phyloP scores from a whole-genome alignment of 2,797 vertebrate genomes.

The Tiaroga cobitis region DNA sequence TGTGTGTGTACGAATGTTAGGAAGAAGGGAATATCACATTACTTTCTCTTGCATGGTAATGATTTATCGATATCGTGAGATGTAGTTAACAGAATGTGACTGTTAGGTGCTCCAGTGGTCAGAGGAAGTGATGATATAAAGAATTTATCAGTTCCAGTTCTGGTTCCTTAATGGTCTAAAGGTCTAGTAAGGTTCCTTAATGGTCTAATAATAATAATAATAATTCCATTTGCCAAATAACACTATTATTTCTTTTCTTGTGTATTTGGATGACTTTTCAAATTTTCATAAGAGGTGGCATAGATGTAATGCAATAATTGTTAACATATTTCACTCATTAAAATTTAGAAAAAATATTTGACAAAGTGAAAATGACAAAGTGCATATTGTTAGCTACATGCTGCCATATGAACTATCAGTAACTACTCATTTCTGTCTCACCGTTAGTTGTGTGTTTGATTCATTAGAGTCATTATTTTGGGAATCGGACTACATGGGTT shows the following conservation, averaged over 20 bases:
- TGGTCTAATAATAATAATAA: not conserved
- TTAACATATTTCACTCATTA: not conserved
- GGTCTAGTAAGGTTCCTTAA: too few species aligned
- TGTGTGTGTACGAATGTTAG: constrained; percentile 19
- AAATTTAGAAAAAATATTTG: not conserved
- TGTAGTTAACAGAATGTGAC: constrained; percentile 23
- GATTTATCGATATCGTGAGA: constrained; percentile 10
- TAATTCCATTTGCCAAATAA: not conserved
- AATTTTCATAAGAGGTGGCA: not conserved
- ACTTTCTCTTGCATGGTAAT: constrained; percentile 23
- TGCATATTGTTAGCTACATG: not conserved
- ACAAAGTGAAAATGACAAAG: not conserved
- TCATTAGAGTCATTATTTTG: not conserved
- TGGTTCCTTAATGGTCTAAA: not conserved
- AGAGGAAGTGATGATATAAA: not conserved
- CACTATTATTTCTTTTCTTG: not conserved
- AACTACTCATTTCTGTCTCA: not conserved
- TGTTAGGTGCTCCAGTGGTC: not conserved
- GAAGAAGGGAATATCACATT: constrained; percentile 35
- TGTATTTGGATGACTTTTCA: not conserved
- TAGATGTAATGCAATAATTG: not conserved
- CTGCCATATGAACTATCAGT: not conserved
- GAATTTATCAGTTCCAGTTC: not conserved
- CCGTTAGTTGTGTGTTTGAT: not conserved
- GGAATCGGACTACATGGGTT: not conserved